Conservation (phyloP, 2,797 vertebrate genomes). For the Iguana delicatissima region DNA sequence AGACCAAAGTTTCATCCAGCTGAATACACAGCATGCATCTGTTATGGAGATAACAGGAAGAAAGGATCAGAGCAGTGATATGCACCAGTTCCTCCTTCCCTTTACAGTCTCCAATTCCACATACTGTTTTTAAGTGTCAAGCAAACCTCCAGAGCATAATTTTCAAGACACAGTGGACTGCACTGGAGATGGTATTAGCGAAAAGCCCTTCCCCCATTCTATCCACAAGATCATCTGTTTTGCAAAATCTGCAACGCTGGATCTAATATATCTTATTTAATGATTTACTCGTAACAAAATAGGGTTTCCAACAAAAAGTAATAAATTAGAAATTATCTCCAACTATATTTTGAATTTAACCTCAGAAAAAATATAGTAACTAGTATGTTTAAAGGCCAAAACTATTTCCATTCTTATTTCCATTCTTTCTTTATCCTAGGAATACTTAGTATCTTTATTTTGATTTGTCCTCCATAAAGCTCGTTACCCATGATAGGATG, state of each 20-base stretch:
- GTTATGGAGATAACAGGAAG: not conserved
- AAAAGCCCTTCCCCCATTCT: not conserved
- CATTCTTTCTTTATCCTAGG: not conserved
- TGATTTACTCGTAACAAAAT: conserved; percentile 1
- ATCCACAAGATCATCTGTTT: not conserved
- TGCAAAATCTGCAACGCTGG: not conserved
- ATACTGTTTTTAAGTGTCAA: not conserved
- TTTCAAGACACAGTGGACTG: not conserved
- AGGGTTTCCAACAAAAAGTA: not conserved
- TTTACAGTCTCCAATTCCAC: not conserved
- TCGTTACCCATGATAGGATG: not conserved
- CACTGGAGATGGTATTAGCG: too few species aligned
- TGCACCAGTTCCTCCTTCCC: not conserved
- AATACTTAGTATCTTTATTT: not conserved
- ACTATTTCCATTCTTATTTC: not conserved
- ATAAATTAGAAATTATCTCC: not conserved
- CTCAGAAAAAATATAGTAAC: not conserved
- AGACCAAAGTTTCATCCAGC: not conserved
- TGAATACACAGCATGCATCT: not conserved
- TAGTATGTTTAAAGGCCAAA: not conserved
- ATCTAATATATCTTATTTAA: not conserved
- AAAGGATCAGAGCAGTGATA: not conserved
- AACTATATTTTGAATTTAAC: not conserved
- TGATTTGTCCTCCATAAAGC: not conserved
- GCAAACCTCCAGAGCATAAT: not conserved